Percentiles rank a stretch among this genome's conserved stretches.
phyloP scores from a whole-genome alignment of 2,797 vertebrate species.

The Uromys caudimaculatus region DNA sequence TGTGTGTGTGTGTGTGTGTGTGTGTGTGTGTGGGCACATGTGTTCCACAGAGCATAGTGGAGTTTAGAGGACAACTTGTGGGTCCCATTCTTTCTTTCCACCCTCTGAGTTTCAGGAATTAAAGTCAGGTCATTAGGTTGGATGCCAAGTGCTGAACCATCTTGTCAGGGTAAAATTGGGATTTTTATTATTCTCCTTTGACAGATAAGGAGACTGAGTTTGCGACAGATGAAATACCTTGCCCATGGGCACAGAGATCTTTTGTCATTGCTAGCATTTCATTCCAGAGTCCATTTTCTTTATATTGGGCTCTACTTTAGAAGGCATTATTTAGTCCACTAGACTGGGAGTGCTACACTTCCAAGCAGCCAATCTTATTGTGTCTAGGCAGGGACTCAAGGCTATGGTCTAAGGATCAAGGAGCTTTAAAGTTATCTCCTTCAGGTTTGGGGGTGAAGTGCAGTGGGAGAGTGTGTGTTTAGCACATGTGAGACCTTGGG shows the following conservation, averaged over 20 bases:
- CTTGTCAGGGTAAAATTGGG: not conserved
- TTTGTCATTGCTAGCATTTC: slow-evolving; percentile 1
- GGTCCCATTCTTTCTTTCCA: not conserved
- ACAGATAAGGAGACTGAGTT: slow-evolving; percentile 14
- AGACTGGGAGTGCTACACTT: not conserved
- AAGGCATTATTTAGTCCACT: not conserved
- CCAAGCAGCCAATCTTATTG: not conserved
- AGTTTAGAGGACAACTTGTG: not conserved
- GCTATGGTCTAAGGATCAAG: not conserved
- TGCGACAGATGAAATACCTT: slow-evolving; percentile 51
- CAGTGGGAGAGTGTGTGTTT: not conserved
- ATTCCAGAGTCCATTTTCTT: not conserved
- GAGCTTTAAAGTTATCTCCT: not conserved
- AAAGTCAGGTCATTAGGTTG: not conserved
- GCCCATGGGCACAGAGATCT: not conserved
- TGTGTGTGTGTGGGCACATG: not conserved
- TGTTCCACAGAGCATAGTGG: not conserved
- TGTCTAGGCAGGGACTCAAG: not conserved
- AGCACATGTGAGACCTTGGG: not conserved
- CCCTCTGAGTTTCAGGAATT: not conserved
- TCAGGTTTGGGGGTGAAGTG: not conserved
- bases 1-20: not conserved
- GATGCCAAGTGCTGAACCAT: not conserved
- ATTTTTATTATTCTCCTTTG: slow-evolving; percentile 29
- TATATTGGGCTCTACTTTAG: not conserved